phyloP scores from a whole-genome alignment of 2,888 invertebrate genomes.

The Hololepta plana region DNA sequence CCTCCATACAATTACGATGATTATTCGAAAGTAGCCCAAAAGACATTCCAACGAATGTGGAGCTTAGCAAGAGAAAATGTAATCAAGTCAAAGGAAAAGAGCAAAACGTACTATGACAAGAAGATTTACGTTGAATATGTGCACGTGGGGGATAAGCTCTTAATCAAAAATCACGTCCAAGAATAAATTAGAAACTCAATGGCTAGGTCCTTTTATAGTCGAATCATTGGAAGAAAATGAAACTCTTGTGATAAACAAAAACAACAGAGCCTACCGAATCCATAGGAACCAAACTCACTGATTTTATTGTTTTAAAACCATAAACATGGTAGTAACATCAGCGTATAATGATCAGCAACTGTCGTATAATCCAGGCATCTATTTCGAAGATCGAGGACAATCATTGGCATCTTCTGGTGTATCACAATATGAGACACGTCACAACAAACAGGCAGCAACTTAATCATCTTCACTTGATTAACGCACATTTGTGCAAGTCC shows the following conservation, averaged over 20 bases:
- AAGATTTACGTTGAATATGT: too few species aligned
- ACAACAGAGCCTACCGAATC: conserved; percentile 1
- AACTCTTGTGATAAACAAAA: background rate
- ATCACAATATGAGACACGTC: background rate
- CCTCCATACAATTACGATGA: too few species aligned
- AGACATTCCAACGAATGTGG: too few species aligned
- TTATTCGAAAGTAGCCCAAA: too few species aligned
- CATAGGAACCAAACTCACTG: background rate
- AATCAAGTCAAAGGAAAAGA: too few species aligned
- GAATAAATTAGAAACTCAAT: too few species aligned
- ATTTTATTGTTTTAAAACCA: background rate
- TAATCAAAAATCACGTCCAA: too few species aligned
- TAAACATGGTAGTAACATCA: background rate
- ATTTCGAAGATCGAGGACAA: background rate
- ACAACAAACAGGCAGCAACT: background rate
- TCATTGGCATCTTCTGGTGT: background rate
- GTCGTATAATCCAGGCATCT: background rate
- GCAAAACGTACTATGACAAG: too few species aligned
- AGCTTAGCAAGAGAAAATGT: too few species aligned
- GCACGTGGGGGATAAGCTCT: too few species aligned
- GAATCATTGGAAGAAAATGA: conserved; percentile 1
- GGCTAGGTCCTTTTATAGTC: too few species aligned
- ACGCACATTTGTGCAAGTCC: background rate
- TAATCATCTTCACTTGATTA: background rate
- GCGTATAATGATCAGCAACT: background rate